These are phyloP conservation scores for Rhincodon typus DNA, from an alignment of 2,797 vertebrate species.

Conservation along the genomic window DNA sequence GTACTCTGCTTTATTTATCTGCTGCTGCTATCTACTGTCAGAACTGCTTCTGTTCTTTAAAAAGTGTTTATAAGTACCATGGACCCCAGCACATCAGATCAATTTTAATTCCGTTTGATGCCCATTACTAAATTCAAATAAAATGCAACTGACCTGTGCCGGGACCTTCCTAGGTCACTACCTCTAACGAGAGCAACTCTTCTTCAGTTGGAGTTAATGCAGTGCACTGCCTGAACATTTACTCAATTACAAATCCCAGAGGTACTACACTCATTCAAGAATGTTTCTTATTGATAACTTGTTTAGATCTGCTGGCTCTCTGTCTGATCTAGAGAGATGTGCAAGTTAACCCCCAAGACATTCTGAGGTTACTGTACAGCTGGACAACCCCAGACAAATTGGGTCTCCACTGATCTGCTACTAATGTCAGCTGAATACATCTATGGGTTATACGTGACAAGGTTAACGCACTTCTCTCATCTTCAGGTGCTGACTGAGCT, in stretches of 20 bases:
- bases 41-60: not conserved
- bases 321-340: not conserved
- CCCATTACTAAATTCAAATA: not conserved
- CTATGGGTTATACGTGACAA: too few species aligned
- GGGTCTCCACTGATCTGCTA: not conserved
- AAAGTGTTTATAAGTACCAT: not conserved
- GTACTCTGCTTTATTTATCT: not conserved
- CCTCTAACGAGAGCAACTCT: not conserved
- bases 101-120: not conserved
- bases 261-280: not conserved
- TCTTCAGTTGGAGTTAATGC: not conserved
- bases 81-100: not conserved
- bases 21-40: not conserved
- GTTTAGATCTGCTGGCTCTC: not conserved
- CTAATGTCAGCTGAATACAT: not conserved
- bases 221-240: not conserved
- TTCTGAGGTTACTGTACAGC: not conserved
- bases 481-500: not conserved
- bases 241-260: not conserved
- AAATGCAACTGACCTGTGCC: not conserved
- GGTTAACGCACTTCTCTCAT: not conserved
- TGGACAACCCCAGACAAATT: not conserved
- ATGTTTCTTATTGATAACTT: not conserved
- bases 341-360: not conserved
- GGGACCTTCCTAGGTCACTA: not conserved